These are phyloP conservation scores for Eupithecia exiguata DNA, from an alignment of 2,888 invertebrate species.

Conservation along the genomic window DNA sequence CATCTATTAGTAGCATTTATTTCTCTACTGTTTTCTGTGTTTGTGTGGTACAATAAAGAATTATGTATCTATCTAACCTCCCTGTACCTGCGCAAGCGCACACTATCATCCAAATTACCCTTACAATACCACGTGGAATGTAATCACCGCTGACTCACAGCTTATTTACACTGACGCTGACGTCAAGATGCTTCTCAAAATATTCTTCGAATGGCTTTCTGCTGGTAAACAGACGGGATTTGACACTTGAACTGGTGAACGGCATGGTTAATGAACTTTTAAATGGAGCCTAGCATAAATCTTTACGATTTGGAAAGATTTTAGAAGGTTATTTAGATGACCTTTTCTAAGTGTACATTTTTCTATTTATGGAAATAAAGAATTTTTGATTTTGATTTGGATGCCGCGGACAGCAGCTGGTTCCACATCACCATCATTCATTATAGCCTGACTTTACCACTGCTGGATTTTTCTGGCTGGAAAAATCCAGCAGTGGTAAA, in stretches of 20 bases:
- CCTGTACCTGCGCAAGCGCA: neutral
- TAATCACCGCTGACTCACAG: slow-evolving; percentile 9
- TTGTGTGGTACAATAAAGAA: too few species aligned
- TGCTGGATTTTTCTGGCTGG: too few species aligned
- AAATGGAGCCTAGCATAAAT: neutral
- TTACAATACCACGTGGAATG: slow-evolving; percentile 6
- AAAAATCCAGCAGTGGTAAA: too few species aligned
- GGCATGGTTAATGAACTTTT: neutral
- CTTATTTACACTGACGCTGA: slow-evolving; percentile 25
- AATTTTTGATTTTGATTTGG: too few species aligned
- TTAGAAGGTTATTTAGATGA: neutral
- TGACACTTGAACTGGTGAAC: slow-evolving; percentile 6
- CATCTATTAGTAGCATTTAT: too few species aligned
- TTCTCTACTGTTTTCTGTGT: too few species aligned
- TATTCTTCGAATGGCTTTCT: slow-evolving; percentile 19
- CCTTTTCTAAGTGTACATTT: too few species aligned
- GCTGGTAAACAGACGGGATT: neutral
- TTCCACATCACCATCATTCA: too few species aligned
- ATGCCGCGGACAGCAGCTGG: too few species aligned
- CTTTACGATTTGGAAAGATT: neutral
- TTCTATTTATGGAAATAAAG: too few species aligned
- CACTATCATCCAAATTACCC: neutral
- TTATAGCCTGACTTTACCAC: too few species aligned
- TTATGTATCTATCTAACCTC: too few species aligned
- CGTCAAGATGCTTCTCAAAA: slow-evolving; percentile 28